Conservation (phyloP, 2,113 vertebrate genomes). For the Columba janthina region DNA sequence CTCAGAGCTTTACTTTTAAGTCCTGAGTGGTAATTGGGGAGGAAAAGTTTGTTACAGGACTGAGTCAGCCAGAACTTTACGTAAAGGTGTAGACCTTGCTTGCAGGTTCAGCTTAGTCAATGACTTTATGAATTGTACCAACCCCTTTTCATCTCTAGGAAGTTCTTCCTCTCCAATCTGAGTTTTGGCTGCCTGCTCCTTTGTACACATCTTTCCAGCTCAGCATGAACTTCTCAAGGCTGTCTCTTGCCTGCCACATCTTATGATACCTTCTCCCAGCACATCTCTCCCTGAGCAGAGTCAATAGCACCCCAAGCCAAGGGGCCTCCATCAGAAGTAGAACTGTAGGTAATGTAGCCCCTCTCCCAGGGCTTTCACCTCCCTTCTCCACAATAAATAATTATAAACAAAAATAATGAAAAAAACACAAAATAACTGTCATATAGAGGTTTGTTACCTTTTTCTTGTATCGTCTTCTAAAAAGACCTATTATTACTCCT, state of each 20-base stretch:
- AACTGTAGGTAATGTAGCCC: neutral
- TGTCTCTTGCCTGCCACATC: neutral
- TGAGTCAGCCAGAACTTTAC: neutral
- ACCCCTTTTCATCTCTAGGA: neutral
- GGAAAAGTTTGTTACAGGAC: neutral
- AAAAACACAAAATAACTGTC: neutral
- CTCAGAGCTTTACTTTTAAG: neutral
- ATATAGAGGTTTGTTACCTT: neutral
- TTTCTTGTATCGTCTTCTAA: neutral
- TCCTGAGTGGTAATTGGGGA: fast-evolving
- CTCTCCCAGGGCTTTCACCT: neutral
- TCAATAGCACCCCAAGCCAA: neutral
- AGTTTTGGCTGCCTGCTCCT: neutral
- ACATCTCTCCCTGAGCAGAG: neutral
- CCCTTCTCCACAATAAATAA: neutral
- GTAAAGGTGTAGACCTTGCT: neutral
- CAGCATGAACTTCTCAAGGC: neutral
- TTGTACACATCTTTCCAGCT: neutral
- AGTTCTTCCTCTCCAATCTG: neutral
- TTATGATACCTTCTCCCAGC: neutral
- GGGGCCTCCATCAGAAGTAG: neutral
- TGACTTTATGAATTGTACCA: neutral
- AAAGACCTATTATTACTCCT: neutral
- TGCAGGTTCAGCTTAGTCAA: neutral
- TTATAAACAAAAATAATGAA: neutral